phyloP scores from a whole-genome alignment of 2,797 vertebrate species.

The Coranthus polyacanthus region DNA sequence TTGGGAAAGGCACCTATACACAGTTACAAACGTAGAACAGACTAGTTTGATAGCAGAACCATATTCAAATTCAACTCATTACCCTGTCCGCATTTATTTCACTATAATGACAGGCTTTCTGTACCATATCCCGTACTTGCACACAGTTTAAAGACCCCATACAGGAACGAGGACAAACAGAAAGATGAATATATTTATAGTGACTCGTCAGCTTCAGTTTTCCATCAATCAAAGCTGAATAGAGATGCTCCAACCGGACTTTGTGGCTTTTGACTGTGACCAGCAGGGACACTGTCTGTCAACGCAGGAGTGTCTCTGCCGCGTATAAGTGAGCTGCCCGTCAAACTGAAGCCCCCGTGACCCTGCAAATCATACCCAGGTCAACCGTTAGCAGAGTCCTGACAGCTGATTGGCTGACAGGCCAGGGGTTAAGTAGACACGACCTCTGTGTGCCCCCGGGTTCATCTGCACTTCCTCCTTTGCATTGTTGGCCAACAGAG shows the following conservation, averaged over 20 bases:
- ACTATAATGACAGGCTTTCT: too few species aligned
- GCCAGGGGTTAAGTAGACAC: constrained; percentile 87
- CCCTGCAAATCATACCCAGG: constrained; percentile 74
- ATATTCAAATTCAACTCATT: too few species aligned
- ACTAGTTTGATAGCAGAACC: too few species aligned
- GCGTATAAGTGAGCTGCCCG: constrained; percentile 70
- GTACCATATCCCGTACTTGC: too few species aligned
- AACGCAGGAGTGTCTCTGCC: constrained; percentile 42
- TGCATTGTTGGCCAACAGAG: constrained; percentile 77
- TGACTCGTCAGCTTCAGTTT: constrained; percentile 61
- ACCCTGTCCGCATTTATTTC: too few species aligned
- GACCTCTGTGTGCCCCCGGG: constrained; percentile 79
- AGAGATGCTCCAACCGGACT: constrained; percentile 46
- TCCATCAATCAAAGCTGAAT: constrained; percentile 56
- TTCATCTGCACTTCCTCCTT: constrained; percentile 83
- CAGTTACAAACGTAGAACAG: too few species aligned
- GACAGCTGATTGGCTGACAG: constrained; percentile 82
- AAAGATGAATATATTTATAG: constrained; percentile 48
- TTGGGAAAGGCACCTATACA: too few species aligned
- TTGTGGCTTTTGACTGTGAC: constrained; percentile 39
- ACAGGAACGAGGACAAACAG: constrained; percentile 30
- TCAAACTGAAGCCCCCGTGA: constrained; percentile 72
- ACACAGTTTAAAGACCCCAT: constrained; percentile 15
- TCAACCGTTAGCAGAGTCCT: constrained; percentile 72
- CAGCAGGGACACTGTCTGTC: constrained; percentile 72